Evolutionary conservation across 2,888 invertebrate genomes (phyloP).

Genomic region (Coenonympha glycerion): DNA sequence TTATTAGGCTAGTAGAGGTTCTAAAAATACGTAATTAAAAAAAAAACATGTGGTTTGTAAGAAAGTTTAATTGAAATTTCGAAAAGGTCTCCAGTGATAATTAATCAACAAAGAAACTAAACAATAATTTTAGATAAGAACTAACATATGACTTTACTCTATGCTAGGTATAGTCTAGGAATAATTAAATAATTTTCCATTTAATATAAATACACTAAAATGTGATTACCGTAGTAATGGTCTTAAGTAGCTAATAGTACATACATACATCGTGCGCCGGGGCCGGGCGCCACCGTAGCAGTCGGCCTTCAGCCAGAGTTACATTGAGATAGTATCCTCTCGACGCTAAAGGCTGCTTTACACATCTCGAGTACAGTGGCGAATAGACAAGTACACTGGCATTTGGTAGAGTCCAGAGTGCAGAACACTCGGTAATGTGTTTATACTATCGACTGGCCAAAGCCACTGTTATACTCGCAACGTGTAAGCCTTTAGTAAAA

Average conservation of each 20-base stretch:
- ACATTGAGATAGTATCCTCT: background rate
- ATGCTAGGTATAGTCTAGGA: constrained; percentile 72
- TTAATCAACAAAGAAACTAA: constrained; percentile 69
- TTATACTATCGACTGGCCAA: no score
- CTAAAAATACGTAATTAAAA: constrained; percentile 10
- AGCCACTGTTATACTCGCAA: no score
- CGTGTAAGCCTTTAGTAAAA: no score
- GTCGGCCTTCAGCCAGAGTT: background rate
- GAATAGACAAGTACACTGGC: no score
- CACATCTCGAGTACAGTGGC: no score
- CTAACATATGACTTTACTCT: constrained; percentile 71
- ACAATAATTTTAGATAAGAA: constrained; percentile 75
- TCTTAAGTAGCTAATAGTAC: constrained; percentile 60
- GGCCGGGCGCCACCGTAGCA: constrained; percentile 21
- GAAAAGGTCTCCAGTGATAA: constrained; percentile 72
- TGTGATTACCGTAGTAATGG: constrained; percentile 61
- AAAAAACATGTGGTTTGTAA: constrained; percentile 56
- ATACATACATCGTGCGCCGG: constrained; percentile 55
- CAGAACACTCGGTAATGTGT: no score
- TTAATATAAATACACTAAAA: constrained; percentile 74
- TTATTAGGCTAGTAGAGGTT: no score
- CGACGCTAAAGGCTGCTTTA: background rate
- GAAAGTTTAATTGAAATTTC: constrained; percentile 75
- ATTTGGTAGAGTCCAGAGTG: no score
- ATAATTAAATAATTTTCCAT: constrained; percentile 66